Percentiles rank a stretch among this genome's conserved stretches.
Conservation (phyloP, 1,140 invertebrate species). For the Hypothenemus hampei region DNA sequence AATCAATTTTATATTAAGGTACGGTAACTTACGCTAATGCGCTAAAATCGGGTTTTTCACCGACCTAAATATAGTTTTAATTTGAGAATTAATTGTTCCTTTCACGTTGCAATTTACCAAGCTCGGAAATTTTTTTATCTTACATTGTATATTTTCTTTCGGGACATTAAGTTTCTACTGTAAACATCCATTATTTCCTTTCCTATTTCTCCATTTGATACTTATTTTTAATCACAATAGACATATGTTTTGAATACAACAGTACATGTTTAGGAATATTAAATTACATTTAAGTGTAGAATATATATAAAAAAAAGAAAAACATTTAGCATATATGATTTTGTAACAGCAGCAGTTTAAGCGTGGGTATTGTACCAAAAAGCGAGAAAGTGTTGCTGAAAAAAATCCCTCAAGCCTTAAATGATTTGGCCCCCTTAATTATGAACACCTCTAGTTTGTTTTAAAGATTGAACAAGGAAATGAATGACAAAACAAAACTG, state of each 20-base stretch:
- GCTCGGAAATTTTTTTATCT: too few species aligned
- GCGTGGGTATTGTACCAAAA: neutral
- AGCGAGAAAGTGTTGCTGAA: neutral
- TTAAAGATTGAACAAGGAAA: slow-evolving; percentile 9
- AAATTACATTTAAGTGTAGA: too few species aligned
- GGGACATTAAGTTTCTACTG: neutral
- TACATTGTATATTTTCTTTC: neutral
- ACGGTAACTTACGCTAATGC: neutral
- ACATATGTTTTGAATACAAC: too few species aligned
- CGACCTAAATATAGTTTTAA: neutral
- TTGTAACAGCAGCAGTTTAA: too few species aligned
- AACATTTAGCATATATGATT: too few species aligned
- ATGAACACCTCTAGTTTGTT: neutral
- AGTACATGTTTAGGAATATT: too few species aligned
- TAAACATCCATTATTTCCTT: too few species aligned
- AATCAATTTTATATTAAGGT: slow-evolving; percentile 3
- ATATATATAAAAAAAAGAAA: too few species aligned
- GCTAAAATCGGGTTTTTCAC: neutral
- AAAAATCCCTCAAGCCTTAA: slow-evolving; percentile 7
- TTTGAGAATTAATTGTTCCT: too few species aligned
- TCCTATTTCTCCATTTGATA: too few species aligned
- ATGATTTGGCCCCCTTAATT: slow-evolving; percentile 6
- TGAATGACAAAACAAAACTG: neutral
- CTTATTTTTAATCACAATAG: too few species aligned
- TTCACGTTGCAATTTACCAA: too few species aligned